These are phyloP conservation scores for Ranitomeya variabilis DNA, from an alignment of 2,113 vertebrate species.

Conservation along the genomic window DNA sequence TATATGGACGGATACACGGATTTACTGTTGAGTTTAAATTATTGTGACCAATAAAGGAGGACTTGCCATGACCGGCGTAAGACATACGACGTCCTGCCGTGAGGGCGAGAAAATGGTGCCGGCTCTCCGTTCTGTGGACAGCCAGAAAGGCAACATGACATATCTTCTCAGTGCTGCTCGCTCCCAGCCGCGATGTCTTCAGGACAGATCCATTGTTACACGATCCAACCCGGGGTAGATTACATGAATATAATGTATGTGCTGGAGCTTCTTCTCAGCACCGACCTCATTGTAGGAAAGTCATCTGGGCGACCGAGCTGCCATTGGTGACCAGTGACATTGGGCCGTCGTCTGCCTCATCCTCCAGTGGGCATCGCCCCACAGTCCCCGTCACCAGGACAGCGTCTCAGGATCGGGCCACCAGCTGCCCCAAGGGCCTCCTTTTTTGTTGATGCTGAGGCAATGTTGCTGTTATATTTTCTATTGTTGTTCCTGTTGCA, in stretches of 20 bases:
- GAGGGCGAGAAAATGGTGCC: not conserved
- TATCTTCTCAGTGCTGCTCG: not conserved
- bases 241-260: not conserved
- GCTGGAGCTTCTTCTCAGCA: not conserved
- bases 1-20: constrained; percentile 33
- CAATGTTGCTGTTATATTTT: too few relatives aligned
- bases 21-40: constrained; percentile 45
- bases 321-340: too few relatives aligned
- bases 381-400: too few relatives aligned
- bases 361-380: too few relatives aligned
- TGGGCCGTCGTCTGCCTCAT: too few relatives aligned
- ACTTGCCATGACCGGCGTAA: not conserved
- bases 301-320: too few relatives aligned
- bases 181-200: not conserved
- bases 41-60: constrained; percentile 38
- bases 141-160: not conserved
- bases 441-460: too few relatives aligned
- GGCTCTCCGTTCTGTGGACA: not conserved
- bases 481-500: too few relatives aligned
- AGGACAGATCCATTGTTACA: not conserved
- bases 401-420: too few relatives aligned
- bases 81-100: not conserved
- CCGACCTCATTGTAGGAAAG: too few relatives aligned
- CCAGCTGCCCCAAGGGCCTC: too few relatives aligned
- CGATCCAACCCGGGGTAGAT: not conserved